Percentiles rank a stretch among this genome's conserved stretches.
phyloP scores from a whole-genome alignment of 2,888 invertebrate species.

The Junonia oenone region DNA sequence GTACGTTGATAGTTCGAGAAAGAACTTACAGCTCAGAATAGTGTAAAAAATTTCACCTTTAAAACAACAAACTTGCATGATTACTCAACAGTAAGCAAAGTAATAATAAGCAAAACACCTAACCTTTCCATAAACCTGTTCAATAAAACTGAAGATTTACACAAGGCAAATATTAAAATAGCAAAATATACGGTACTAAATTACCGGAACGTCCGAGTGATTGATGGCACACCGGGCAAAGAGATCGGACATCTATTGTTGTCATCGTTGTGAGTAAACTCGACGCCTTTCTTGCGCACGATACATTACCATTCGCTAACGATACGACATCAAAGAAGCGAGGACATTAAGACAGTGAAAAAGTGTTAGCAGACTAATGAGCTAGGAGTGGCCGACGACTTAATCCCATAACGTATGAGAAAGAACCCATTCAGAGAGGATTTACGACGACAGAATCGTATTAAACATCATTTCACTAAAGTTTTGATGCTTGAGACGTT shows the following conservation, averaged over 20 bases:
- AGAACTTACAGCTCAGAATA: too few species aligned
- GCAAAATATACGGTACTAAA: constrained; percentile 10
- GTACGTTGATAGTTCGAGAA: too few species aligned
- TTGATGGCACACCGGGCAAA: constrained; percentile 7
- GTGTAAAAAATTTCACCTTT: too few species aligned
- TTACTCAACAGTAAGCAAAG: background rate
- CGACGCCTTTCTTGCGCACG: background rate
- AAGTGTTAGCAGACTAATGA: constrained; percentile 2
- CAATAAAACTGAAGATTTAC: constrained; percentile 6
- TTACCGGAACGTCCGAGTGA: constrained; percentile 10
- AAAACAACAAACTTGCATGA: too few species aligned
- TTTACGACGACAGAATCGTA: background rate
- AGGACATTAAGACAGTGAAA: background rate
- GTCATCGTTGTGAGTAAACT: background rate
- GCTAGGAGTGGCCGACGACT: background rate
- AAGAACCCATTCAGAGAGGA: background rate
- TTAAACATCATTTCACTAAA: background rate
- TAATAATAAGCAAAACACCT: background rate
- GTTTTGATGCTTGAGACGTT: too few species aligned
- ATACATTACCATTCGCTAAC: background rate
- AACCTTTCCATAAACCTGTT: background rate
- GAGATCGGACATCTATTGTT: constrained; percentile 12
- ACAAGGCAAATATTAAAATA: constrained; percentile 4
- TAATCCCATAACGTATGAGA: background rate
- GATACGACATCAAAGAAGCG: background rate